Base-by-base conservation (phyloP, 1,140 invertebrate genomes). In the Tetramorium alpestre region DNA sequence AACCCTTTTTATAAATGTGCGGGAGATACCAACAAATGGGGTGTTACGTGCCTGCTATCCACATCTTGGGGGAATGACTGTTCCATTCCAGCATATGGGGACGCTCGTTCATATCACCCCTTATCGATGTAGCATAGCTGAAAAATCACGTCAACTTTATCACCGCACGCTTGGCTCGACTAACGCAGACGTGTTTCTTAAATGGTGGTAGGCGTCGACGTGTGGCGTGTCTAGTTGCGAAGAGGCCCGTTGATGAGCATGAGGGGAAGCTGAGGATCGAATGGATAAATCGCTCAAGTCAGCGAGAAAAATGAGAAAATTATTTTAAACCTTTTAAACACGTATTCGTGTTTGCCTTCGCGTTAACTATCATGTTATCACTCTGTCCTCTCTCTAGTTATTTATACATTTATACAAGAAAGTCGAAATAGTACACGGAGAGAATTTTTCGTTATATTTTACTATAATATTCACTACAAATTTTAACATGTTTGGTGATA, bases 131-230 rank as follows among this genome's bases (percentile, higher is more conserved):
- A 22, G 60, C 33, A 22, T 85, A 77, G 28, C 72, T 93, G 91
- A 93, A 91, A 93, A 93, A 93, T 92, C 76, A 80, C 86, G 41
- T 44, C 62, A 56, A 28, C 75, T 92, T 92, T 91, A 91, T 92
- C 89, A 91, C 49, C 18, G 22, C 60, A 54, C 69, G 7, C 25
- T 62, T 58, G 81, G 25, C 87, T 56, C 69, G 75, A 64, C 85
- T 85, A 75, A 88, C 82, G 67, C 90, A 60, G 25, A 76, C 54
- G 44, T 82, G 89, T 77, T 86, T 38, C 64, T 87, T 82, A 75
- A 90, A 56, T 62, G 41, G 7, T 25, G 85, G 87, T 87, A 86
- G 78, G 88, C 90, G 90, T 88, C 81, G 82, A 88, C 72, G 58
- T 69, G 73, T 58, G 16, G 81, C 54, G 60, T 73, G 67, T 70